Evolutionary conservation across 2,113 vertebrate species (phyloP), one percentile per base, ranked within the genome.

Genomic region (Urocitellus parryii): DNA sequence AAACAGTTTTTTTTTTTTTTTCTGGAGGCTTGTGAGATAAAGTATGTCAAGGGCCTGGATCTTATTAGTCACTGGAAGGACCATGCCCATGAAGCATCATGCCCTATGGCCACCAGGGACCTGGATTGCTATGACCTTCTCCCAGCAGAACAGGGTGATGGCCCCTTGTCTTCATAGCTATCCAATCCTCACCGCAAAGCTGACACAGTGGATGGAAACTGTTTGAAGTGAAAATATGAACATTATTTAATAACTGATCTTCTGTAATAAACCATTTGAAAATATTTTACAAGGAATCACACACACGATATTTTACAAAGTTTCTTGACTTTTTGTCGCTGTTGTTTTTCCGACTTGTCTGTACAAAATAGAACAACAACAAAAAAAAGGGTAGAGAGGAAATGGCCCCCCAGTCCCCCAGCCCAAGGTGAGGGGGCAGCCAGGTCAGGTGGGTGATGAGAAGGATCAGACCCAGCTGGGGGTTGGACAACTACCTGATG

Each of bases 211-310:
- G 89, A 97, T 95, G 68, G 83, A 97, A 95, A 97, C 93, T 96
- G 97, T 98, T 98, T 99, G 99, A 99, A 99, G 99, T 99, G 99
- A 99, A 99, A 99, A 99, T 99, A 99, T 99, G 99, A 99, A 99
- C 99, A 99, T 99, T 99, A 99, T 99, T 99, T 99, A 99, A 99
- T 99, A 99, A 99, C 99, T 99, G 99, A 99, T 99, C 99, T 99
- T 99, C 99, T 99, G 99, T 99, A 99, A 99, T 99, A 99, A 99
- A 99, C 99, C 99, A 99, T 99, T 99, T 99, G 99, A 99, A 99
- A 99, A 99, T 99, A 99, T 99, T 99, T 99, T 99, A 99, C 99
- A 99, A 99, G 99, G 99, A 99, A 99, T 99, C 99, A 99, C 99
- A 99, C 99, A 98, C 99, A 99, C 99, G 84, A 99, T 99, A 99